Evolutionary conservation across 2,113 vertebrate genomes (phyloP).

Genomic region (Pyrgilauda ruficollis): DNA sequence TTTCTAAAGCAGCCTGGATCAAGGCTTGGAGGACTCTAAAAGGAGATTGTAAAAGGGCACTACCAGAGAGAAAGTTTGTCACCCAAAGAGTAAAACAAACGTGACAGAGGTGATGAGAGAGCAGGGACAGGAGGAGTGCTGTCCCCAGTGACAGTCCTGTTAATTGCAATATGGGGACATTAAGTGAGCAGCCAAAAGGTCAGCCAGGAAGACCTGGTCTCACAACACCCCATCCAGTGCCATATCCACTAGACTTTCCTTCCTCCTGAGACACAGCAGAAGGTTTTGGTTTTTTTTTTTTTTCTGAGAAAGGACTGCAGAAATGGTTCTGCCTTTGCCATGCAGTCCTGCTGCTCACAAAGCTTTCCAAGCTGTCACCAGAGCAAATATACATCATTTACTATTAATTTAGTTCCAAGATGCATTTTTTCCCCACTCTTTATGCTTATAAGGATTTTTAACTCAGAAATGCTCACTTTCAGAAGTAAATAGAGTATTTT

Average conservation of each 20-base stretch:
- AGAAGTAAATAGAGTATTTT: neutral
- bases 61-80: neutral
- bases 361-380: neutral
- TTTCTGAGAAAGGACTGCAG: neutral
- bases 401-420: neutral
- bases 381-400: neutral
- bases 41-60: neutral
- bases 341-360: neutral
- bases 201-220: neutral
- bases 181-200: constrained; percentile 26
- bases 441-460: neutral
- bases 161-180: neutral
- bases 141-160: neutral
- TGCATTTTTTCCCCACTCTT: neutral
- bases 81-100: neutral
- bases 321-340: neutral
- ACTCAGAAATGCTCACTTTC: neutral
- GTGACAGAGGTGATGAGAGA: constrained; percentile 1
- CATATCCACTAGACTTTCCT: neutral
- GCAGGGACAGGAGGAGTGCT: neutral
- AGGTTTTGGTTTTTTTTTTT: neutral
- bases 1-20: neutral
- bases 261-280: neutral
- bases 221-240: neutral
- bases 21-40: neutral